Base-by-base conservation (phyloP, 92 coral and sea anemone genomes). In the Micromussa lordhowensis region DNA sequence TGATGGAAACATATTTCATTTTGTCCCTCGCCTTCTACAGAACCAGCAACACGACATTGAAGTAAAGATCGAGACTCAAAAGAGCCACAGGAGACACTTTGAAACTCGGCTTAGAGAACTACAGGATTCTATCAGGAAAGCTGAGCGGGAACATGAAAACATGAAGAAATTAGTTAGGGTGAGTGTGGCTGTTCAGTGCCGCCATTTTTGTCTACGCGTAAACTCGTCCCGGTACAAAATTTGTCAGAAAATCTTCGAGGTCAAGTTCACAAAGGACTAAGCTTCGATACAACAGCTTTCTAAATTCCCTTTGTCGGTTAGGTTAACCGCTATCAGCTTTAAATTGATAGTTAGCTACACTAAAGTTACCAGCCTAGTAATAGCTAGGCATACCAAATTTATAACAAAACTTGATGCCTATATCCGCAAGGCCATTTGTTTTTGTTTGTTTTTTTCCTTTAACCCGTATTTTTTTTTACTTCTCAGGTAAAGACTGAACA, bases 1-100 rank as follows among this genome's bases (percentile, higher is more conserved):
- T 24, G n/a, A 11, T 61, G 30, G 12, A 55, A 61, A 61, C 12
- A 6, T 4, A 61, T 61, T 5, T 61, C 29, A 59, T 3, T 38
- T 66, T 69, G 16, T 32, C 55, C 51, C 22, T 22, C 55, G 64
- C 17, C 24, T 21, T 16, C 57, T 26, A 18, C 86, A 97, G 99
- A 89, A 73, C 28, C 93, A 90, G 75, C 94, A 92, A 85, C 94
- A 97, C 61, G 90, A 79, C 31, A 93, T 95, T 59, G 95, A 94
- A 71, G 87, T 85, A 12, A 85, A 94, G 30, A 90, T 97, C 24
- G 98, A 93, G 38, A 95, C 89, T 18, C 93, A 91, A 51, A 97
- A 96, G 80, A 90, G 95, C 72, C 95, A 96, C 92, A 87, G 82
- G 63, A 94, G 92, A 58, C 98, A 97, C 87, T 97, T 79, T 80